phyloP scores from a whole-genome alignment of 2,888 invertebrate genomes.

The Ptychoptera albimana region DNA sequence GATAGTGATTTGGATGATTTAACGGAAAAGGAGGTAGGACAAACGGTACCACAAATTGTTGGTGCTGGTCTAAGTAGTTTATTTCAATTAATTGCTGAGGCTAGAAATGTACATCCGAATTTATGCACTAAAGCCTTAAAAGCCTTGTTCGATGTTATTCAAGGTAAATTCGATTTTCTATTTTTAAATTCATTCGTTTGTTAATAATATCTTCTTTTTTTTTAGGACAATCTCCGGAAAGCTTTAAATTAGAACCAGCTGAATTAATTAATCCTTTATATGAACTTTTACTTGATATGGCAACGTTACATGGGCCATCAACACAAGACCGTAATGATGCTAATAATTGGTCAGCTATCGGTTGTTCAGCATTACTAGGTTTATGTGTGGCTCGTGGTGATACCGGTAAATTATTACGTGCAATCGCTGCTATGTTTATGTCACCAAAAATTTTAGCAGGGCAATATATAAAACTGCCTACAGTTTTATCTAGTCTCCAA shows the following conservation, averaged over 20 bases:
- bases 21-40: slow-evolving; percentile 33
- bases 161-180: slow-evolving; percentile 47
- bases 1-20: slow-evolving; percentile 40
- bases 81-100: slow-evolving; percentile 81
- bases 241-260: slow-evolving; percentile 28
- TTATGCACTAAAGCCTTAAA: slow-evolving; percentile 78
- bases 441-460: slow-evolving; percentile 58
- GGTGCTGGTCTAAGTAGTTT: slow-evolving; percentile 72
- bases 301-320: slow-evolving; percentile 45
- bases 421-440: slow-evolving; percentile 77
- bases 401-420: slow-evolving; percentile 75
- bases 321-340: slow-evolving; percentile 35
- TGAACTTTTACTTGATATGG: slow-evolving; percentile 65
- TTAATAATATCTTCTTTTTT: slow-evolving; percentile 4
- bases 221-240: slow-evolving; percentile 27
- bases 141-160: slow-evolving; percentile 79
- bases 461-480: slow-evolving; percentile 75
- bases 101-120: slow-evolving; percentile 62
- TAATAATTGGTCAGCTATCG: slow-evolving; percentile 64
- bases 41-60: slow-evolving; percentile 49
- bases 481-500: slow-evolving; percentile 70
- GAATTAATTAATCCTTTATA: slow-evolving; percentile 64
- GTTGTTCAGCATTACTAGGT: slow-evolving; percentile 82
- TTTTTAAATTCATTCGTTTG: too few relatives aligned
- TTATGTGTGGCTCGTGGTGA: slow-evolving; percentile 87